Evolutionary conservation across 1,140 invertebrate genomes (phyloP), one percentile per base, ranked within the genome.

Genomic region (Apocrypta bakeri): DNA sequence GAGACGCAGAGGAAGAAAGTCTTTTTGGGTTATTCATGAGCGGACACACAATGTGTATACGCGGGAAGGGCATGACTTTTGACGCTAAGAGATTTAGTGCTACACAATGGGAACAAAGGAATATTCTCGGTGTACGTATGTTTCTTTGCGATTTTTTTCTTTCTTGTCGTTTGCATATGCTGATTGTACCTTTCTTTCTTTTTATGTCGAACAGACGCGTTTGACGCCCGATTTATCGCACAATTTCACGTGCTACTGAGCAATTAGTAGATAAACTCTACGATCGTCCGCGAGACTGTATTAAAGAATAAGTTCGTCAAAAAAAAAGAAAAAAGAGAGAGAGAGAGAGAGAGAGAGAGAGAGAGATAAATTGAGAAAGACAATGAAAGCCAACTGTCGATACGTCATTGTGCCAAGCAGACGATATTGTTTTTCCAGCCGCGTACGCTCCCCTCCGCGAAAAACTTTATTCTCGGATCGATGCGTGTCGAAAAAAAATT

Each of bases 361-460:
- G n/a, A n/a, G n/a, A n/a, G n/a, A n/a, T n/a, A n/a, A n/a, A n/a
- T n/a, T n/a, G n/a, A n/a, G 40, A 83, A 79, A 69, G 56, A 84
- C 78, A 86, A 87, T 74, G 48, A 81, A 82, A 40, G 74, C 48
- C 68, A 80, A 83, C 80, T 86, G 83, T 82, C 84, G 83, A 85
- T 85, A 85, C 79, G 82, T 83, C 82, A 85, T 81, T 85, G 75
- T 85, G 79, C 68, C 79, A 37, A 25, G 79, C 79, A 79, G 79
- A 83, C 82, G 74, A 85, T 82, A 85, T 83, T 85, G 79, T 85
- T 81, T 85, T 75, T 61, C 74, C 75, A 79, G 63, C 66, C 76
- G 27, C 37, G 1, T n/a, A n/a, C n/a, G n/a, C 31, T 21, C 68
- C 27, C 64, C 64, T 78, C 76, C 37, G 2, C 29, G 61, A 81